Conservation (phyloP, 2,888 invertebrate genomes). For the Agrotis segetum region DNA sequence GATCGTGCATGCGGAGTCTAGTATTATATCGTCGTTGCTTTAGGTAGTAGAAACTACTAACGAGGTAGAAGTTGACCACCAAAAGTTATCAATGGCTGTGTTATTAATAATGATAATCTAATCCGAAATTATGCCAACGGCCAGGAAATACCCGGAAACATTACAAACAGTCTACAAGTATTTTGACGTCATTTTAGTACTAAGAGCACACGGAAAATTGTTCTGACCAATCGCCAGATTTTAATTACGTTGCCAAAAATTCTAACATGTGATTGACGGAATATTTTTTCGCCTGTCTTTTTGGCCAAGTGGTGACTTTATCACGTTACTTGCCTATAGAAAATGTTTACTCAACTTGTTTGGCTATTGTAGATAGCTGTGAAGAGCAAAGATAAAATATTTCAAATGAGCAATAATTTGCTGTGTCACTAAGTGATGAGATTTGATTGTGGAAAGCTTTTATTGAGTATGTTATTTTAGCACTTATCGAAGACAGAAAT, state of each 20-base stretch:
- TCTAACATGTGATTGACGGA: neutral
- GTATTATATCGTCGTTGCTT: too few relatives aligned
- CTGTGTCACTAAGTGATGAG: constrained; percentile 2
- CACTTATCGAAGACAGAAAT: constrained; percentile 19
- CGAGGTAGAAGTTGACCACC: neutral
- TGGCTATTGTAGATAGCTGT: neutral
- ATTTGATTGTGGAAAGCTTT: constrained; percentile 9
- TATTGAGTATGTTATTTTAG: constrained; percentile 14
- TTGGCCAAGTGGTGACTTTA: neutral
- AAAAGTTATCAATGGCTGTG: neutral
- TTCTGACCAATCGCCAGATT: neutral
- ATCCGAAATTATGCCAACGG: neutral
- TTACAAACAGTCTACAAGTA: neutral
- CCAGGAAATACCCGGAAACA: constrained; percentile 19
- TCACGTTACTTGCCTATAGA: neutral
- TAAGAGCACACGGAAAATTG: neutral
- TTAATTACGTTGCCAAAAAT: constrained; percentile 28
- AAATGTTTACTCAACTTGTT: constrained; percentile 17
- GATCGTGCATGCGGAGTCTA: too few relatives aligned
- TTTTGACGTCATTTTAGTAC: constrained; percentile 19
- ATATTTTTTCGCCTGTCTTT: neutral
- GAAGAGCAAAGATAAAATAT: constrained; percentile 15
- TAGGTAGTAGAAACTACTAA: too few relatives aligned
- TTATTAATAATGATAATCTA: neutral
- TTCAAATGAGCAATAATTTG: neutral